Base-by-base conservation (phyloP, 1,140 invertebrate genomes). In the Vanessa tameamea region DNA sequence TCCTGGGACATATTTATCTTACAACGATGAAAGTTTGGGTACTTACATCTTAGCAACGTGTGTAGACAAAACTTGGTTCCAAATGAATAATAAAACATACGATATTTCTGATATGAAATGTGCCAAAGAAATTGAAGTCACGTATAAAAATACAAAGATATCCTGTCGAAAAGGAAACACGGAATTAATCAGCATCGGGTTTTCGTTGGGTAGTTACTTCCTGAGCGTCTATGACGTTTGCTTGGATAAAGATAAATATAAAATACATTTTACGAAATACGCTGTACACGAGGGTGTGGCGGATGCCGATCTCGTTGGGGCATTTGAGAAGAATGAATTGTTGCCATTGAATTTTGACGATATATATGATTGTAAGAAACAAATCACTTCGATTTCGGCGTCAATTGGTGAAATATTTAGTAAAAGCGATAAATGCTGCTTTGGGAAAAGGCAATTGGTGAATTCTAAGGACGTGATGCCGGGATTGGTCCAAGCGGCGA, bases 361-460 rank as follows among this genome's bases (percentile, higher is more conserved):
- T 9, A 64, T 87, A 14, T 93, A 91, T 61, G 70, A 82, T 31
- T 90, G 86, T 73, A n/a, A 71, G 3, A 76, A 68, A 16, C 89
- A 92, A 76, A 79, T 64, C 12, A 63, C 73, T 3, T 63, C 69
- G 15, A 83, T 86, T 47, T 82, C 73, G 20, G 14, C 48, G 9
- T n/a, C 53, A 12, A 55, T 50, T n/a, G 70, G 51, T 20, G 20
- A 48, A 59, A 31, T 13, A n/a, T n/a, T 48, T 11, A 47, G 11
- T 13, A 20, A 14, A 7, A 23, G 37, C 63, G 43, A 64, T 11
- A 73, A 47, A 16, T 91, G 90, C 68, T 88, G 87, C 73, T 91
- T 87, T 70, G 74, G 71, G 8, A 89, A 82, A 70, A 80, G 80
- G 26, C 87, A 89, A 69, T 73, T 93, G 31, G 82, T 93, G 1